Base-by-base conservation (phyloP, 2,113 vertebrate species). In the Prionailurus viverrinus region DNA sequence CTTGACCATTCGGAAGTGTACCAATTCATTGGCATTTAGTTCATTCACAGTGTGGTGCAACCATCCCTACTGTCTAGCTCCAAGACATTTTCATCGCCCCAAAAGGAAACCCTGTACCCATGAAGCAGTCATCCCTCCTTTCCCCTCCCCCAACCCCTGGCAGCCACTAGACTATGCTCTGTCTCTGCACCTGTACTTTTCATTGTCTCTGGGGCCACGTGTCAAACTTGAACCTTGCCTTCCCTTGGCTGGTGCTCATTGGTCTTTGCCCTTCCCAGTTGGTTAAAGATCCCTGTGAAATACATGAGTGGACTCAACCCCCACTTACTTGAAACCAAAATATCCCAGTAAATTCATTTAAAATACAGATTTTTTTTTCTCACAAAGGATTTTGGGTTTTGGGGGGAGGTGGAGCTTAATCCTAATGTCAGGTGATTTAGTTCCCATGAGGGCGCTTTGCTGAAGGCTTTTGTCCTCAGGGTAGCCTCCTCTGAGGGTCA, bases 341-440 rank as follows among this genome's bases (percentile, higher is more conserved):
- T 94, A 87, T 73, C 61, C 58, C 1, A 45, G 68, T 76, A 95
- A 94, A 96, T 94, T 97, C 63, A 88, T 91, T 98, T 94, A 97
- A 63, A 97, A 94, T 82, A 11, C 27, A 66, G 36, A 27, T 0
- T 80, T 97, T 98, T 71, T 82, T 97, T 81, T 36, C 89, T 97
- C 73, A 76, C 55, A 78, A 97, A 98, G 16, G 55, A 68, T 95
- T 97, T 88, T 76, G 33, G 78, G 36, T 68, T 95, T 36, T 41
- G 2, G 21, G 36, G 21, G 7, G 71, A 21, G 11, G 23, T 36
- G 0, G 23, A 4, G 93, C 66, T 96, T n/a, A 51, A 89, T 81
- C 89, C 58, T 31, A 69, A 84, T 94, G 95, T 95, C 84, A 79
- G 84, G 87, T 89, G 84, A 85, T 92, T 79, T 53, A 8, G 68